A percentile compares a stretch with the other conserved stretches of the same genome.
Conservation (phyloP, 2,888 invertebrate genomes). For the Pogonocherus hispidulus region DNA sequence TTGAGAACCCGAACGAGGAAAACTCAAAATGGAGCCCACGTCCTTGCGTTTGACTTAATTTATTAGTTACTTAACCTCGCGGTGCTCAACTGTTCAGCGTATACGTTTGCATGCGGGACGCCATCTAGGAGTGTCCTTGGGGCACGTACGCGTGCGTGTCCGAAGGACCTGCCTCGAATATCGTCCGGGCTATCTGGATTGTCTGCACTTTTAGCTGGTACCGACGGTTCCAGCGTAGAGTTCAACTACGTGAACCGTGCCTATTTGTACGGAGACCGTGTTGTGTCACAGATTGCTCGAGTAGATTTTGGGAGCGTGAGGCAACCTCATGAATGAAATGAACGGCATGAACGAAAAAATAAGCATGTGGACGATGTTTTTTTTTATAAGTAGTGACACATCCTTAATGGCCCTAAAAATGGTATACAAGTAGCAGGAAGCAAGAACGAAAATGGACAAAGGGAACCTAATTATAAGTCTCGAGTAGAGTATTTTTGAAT, state of each 20-base stretch:
- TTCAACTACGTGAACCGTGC: slow-evolving; percentile 47
- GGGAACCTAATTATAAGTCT: too few species aligned
- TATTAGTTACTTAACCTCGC: slow-evolving; percentile 28
- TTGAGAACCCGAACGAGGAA: slow-evolving; percentile 3
- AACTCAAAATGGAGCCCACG: slow-evolving; percentile 19
- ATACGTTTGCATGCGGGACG: slow-evolving; percentile 26
- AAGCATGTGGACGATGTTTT: not conserved
- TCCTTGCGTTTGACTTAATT: slow-evolving; percentile 29
- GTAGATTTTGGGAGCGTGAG: slow-evolving; percentile 11
- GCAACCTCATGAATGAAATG: slow-evolving; percentile 27
- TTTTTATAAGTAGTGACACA: too few species aligned
- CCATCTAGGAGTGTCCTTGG: slow-evolving; percentile 33
- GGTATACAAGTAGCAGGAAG: too few species aligned
- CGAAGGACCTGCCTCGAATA: slow-evolving; percentile 36
- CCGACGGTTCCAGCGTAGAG: slow-evolving; percentile 39
- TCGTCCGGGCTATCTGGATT: slow-evolving; percentile 36
- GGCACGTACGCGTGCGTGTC: slow-evolving; percentile 34
- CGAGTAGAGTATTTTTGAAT: too few species aligned
- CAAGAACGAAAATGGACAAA: too few species aligned
- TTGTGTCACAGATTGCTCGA: slow-evolving; percentile 10
- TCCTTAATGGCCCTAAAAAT: too few species aligned
- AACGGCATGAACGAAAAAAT: slow-evolving; percentile 14
- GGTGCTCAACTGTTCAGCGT: slow-evolving; percentile 4
- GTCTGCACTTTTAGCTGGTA: slow-evolving; percentile 48
- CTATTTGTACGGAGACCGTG: slow-evolving; percentile 21